A percentile compares a stretch with the other conserved stretches of the same genome.
These are phyloP conservation scores for Idaea aversata DNA, from an alignment of 2,888 invertebrate genomes.

Conservation along the genomic window DNA sequence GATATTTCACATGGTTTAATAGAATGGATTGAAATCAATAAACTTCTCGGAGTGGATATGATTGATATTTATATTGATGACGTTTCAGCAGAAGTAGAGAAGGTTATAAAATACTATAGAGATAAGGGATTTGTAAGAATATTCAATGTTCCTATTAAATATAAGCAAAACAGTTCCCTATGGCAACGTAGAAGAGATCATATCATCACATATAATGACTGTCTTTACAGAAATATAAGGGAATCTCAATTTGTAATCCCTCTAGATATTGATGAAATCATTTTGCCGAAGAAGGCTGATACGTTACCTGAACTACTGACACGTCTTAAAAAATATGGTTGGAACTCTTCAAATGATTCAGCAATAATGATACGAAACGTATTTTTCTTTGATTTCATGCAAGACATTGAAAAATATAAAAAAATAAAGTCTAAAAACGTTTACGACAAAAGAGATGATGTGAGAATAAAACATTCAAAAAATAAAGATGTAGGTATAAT, in stretches of 20 bases:
- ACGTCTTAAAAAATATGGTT: constrained; percentile 64
- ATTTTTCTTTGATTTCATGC: constrained; percentile 83
- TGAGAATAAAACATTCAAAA: constrained; percentile 50
- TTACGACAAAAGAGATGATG: constrained; percentile 67
- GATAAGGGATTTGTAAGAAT: constrained; percentile 69
- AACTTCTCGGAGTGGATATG: constrained; percentile 83
- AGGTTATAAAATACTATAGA: constrained; percentile 80
- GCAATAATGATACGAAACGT: constrained; percentile 84
- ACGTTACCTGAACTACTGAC: constrained; percentile 81
- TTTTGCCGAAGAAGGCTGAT: constrained; percentile 82
- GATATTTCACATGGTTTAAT: constrained; percentile 82
- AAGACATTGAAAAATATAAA: constrained; percentile 48
- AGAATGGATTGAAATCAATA: constrained; percentile 86
- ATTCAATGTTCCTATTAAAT: constrained; percentile 76
- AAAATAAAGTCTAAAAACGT: constrained; percentile 38
- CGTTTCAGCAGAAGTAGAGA: constrained; percentile 75
- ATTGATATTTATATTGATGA: constrained; percentile 84
- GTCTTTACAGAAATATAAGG: constrained; percentile 85
- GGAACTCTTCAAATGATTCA: constrained; percentile 72
- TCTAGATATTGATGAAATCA: constrained; percentile 86
- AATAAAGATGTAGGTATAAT: constrained; percentile 53
- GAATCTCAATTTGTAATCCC: constrained; percentile 84
- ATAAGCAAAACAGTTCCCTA: constrained; percentile 55
- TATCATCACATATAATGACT: constrained; percentile 88
- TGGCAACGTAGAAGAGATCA: constrained; percentile 87